Evolutionary conservation across 2,797 vertebrate genomes (phyloP).

Genomic region (Falco naumanni): DNA sequence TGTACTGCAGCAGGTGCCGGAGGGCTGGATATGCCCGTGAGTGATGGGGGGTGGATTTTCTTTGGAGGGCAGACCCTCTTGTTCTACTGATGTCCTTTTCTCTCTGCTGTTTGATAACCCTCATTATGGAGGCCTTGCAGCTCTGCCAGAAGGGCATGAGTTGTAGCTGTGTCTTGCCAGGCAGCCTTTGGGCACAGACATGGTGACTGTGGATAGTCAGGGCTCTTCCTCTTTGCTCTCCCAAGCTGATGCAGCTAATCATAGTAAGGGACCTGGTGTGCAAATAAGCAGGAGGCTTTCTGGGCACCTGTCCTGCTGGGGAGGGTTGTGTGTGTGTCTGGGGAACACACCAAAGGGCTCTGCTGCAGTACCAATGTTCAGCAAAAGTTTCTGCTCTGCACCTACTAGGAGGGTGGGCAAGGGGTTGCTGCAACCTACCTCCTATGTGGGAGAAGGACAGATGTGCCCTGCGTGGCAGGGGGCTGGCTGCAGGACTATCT

Average conservation of each 20-base stretch:
- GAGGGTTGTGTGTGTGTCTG: background rate
- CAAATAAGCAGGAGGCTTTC: background rate
- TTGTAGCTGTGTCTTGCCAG: background rate
- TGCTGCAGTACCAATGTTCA: background rate
- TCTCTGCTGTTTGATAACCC: background rate
- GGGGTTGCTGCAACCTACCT: no score
- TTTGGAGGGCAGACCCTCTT: background rate
- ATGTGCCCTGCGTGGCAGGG: accelerated
- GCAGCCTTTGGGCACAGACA: background rate
- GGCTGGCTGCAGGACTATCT: background rate
- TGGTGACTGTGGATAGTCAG: background rate
- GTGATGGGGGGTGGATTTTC: no score
- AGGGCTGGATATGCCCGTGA: background rate
- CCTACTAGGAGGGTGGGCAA: background rate
- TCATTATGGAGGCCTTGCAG: background rate
- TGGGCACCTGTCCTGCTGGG: background rate
- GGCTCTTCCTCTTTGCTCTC: background rate
- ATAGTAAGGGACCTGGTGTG: background rate
- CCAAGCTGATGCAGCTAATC: background rate
- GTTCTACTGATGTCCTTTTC: background rate
- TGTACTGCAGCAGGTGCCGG: background rate
- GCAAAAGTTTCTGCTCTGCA: background rate
- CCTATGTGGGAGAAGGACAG: background rate
- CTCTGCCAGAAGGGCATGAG: background rate
- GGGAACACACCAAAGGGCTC: background rate